Conservation (phyloP, 2,888 invertebrate species). For the Caenorhabditis sp. region DNA sequence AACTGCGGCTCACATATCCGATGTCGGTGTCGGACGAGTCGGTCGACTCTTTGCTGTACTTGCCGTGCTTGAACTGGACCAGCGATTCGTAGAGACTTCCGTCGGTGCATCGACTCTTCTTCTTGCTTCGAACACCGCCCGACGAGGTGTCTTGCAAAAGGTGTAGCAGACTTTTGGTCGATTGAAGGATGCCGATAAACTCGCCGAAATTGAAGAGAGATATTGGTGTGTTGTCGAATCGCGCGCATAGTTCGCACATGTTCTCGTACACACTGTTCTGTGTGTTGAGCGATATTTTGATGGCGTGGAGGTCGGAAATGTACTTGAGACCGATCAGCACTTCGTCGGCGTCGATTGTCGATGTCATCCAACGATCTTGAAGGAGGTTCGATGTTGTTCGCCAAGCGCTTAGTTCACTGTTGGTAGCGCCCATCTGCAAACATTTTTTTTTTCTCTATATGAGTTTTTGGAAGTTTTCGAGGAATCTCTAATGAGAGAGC, state of each 20-base stretch:
- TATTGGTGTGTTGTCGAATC: conserved; percentile 28
- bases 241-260: conserved; percentile 17
- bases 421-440: conserved; percentile 10
- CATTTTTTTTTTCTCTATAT: no score
- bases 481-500: not conserved
- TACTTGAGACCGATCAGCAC: conserved; percentile 48
- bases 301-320: conserved; percentile 41
- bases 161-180: conserved; percentile 4
- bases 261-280: conserved; percentile 26
- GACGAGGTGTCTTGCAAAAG: conserved; percentile 10
- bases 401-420: conserved; percentile 26
- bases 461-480: no score
- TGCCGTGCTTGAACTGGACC: conserved; percentile 40
- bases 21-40: conserved; percentile 49
- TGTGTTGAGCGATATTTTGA: conserved; percentile 29
- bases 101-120: conserved; percentile 17
- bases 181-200: conserved; percentile 21
- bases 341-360: conserved; percentile 46
- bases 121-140: conserved; percentile 4
- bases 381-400: conserved; percentile 36
- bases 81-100: conserved; percentile 36
- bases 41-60: conserved; percentile 38
- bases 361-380: conserved; percentile 40
- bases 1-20: conserved; percentile 54
- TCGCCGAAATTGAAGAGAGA: conserved; percentile 36